Base-by-base conservation (phyloP, 1,140 invertebrate genomes). In the Procambarus clarkii region DNA sequence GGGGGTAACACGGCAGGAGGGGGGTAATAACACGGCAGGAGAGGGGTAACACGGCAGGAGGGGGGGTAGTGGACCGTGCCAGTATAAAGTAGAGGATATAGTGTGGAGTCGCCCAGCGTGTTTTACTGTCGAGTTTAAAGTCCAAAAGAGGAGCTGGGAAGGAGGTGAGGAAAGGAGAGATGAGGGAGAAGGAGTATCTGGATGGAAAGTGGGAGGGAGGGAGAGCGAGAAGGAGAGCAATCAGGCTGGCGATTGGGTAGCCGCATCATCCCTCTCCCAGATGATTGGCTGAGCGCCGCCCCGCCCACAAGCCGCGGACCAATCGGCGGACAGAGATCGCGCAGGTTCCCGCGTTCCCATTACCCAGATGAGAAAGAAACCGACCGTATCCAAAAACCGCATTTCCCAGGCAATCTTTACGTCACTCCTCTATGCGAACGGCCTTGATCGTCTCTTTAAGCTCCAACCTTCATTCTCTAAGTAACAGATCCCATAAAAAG, bases 41-140 rank as follows among this genome's bases (percentile, higher is more conserved):
- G 24, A 74, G n/a, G n/a, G 11, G 69, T 74, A 74, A n/a, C 34
- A 18, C 2, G n/a, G 69, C 3, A 24, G 69, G 2, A n/a, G 69
- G 9, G n/a, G n/a, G 69, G n/a, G n/a, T 71, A 24, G 69, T n/a
- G 69, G 69, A 21, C n/a, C 69, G 69, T 74, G 69, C 4, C n/a
- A n/a, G 1, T 74, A 74, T 34, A 74, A 74, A 74, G n/a, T 34
- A 74, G n/a, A 34, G 69, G 69, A 74, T 74, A 74, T 74, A 74
- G 69, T 74, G n/a, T 74, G 69, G 69, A 74, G 69, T 74, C 69
- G 69, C 11, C 18, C 69, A 74, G 4, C 69, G 69, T 74, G 69
- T 74, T 74, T 74, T 74, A 74, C 69, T 74, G 69, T 74, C 69
- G 69, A 74, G 7, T 74, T 74, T 74, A 74, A 74, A 74, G 69